Base-by-base conservation (phyloP, 2,113 vertebrate species). In the Oncorhynchus keta region DNA sequence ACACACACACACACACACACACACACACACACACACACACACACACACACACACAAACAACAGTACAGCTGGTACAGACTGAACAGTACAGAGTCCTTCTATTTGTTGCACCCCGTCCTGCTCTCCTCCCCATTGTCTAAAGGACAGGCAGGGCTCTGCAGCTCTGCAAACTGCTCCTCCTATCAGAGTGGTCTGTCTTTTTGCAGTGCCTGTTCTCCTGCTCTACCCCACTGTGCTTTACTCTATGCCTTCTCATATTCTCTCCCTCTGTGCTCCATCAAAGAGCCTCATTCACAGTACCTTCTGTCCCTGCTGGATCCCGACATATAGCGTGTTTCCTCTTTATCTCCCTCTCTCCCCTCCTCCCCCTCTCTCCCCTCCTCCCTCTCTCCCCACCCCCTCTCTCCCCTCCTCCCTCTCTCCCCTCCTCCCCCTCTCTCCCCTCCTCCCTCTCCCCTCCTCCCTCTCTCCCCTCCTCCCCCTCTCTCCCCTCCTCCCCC, bases 41-140 rank as follows among this genome's bases (percentile, higher is more conserved):
- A 28, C 65, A 24, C 24, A 28, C 65, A 24, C 24, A 28, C 28
- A 28, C 14, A 32, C 65, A 16, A 1, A 24, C 24, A 28, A 68
- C 39, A 11, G 39, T 45, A 45, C 39, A 45, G 39, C 39, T 11
- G 9, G 39, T 18, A 68, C 30, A n/a, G n/a, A n/a, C n/a, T n/a
- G n/a, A n/a, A n/a, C n/a, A n/a, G n/a, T n/a, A 30, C 26, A 66
- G 1, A 30, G 24, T 66, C 64, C 8, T 32, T 20, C 66, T 18
- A 68, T 69, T 7, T 30, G 18, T 8, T 45, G 2, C 32, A n/a
- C 35, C 20, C 5, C 6, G 1, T 45, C 26, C 68, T 69, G 32
- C 30, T 69, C 20, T n/a, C 35, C 68, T 69, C 18, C 39, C 68
- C 32, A 11, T 59, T n/a, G 28, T 64, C 68, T 76, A 32, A 76